Evolutionary conservation across 2,888 invertebrate species (phyloP), one percentile per base, ranked within the genome.

Genomic region (Sesamia inferens): DNA sequence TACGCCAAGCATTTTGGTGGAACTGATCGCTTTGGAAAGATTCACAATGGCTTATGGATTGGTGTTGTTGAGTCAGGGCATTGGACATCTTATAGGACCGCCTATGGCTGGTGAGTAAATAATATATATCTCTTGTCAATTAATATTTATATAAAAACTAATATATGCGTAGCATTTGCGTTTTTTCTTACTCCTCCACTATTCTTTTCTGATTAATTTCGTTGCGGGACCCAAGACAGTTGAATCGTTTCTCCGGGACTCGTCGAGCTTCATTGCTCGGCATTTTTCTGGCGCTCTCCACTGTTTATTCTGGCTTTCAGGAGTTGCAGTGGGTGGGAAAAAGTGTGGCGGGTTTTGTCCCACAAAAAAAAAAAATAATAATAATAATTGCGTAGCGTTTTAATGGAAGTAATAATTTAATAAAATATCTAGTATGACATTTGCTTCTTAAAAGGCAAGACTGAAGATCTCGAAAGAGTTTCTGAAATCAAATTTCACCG

Each of bases 11-110:
- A 98, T 99, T 88, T 96, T 99, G 85, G 98, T 99, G 44, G 98
- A 99, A 90, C 95, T 99, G 87, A 98, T 99, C 62, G 98, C 99
- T 6, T 93, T 99, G 90, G 99, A 99, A 89, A 97, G 98, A 83
- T 99, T 99, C 92, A 99, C 99, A 13, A 98, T 98, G 94, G 99
- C 99, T 31, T 99, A 99, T 92, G 99, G 99, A 19, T 94, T 99
- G 85, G 97, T 98, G 83, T 96, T 99, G 83, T 95, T 99, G 75
- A 98, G 98, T 82, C 99, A 99, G 94, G 99, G 99, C 22, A 96
- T 99, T 84, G 99, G 99, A 64, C 99, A 99, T 96, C 97, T 99
- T 66, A 95, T 98, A 78, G 99, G 99, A 78, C 99, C 99, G 10
- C 99, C 99, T n/a, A 96, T 99, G 87, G 99, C 99, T 90, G 99